These are phyloP conservation scores for Aelia acuminata DNA, from an alignment of 2,888 invertebrate genomes.

Conservation along the genomic window DNA sequence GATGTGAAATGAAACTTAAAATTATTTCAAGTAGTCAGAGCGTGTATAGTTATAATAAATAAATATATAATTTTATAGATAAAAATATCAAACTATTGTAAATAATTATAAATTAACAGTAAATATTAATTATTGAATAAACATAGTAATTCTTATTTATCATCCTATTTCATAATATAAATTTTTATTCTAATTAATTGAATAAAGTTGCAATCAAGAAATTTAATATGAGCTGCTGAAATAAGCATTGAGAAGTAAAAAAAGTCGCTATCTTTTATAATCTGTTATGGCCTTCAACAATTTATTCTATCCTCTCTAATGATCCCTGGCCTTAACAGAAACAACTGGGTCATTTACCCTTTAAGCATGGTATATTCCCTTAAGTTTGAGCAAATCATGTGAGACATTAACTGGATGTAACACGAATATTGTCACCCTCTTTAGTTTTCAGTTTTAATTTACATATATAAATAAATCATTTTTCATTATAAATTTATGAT, in stretches of 20 bases:
- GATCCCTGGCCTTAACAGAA: no score
- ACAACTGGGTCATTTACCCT: no score
- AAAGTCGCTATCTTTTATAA: background rate
- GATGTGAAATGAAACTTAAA: conserved; percentile 24
- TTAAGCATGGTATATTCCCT: no score
- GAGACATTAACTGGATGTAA: no score
- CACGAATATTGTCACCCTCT: no score
- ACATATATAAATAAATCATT: no score
- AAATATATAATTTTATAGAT: conserved; percentile 32
- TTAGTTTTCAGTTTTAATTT: no score
- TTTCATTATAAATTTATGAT: no score
- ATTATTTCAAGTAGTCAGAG: conserved; percentile 22
- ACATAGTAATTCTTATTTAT: background rate
- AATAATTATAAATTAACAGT: conserved; percentile 59
- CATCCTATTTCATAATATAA: background rate
- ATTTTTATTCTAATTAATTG: background rate
- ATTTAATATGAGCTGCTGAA: background rate
- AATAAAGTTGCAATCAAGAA: background rate
- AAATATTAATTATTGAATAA: conserved; percentile 53
- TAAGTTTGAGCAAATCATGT: no score
- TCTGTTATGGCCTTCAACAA: background rate
- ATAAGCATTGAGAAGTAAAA: background rate
- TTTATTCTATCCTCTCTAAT: no score
- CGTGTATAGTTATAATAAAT: conserved; percentile 53
- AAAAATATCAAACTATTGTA: conserved; percentile 56